phyloP scores from a whole-genome alignment of 2,113 vertebrate genomes.

The Ailurus styani region DNA sequence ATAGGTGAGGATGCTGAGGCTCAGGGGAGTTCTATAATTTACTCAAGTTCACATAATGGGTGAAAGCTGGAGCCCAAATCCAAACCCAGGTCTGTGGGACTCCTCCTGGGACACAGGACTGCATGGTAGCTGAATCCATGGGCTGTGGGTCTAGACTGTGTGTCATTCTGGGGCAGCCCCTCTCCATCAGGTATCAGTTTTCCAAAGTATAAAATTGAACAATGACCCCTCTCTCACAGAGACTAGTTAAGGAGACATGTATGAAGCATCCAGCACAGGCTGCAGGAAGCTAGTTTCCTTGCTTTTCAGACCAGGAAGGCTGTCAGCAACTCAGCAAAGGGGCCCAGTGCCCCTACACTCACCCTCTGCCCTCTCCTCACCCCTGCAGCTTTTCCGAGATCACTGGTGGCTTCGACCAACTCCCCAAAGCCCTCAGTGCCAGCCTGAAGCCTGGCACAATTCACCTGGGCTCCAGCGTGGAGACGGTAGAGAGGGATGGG shows the following conservation, averaged over 20 bases:
- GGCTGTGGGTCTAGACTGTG: neutral
- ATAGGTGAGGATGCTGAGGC: no score
- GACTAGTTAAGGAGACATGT: neutral
- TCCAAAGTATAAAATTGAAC: neutral
- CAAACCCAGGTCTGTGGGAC: neutral
- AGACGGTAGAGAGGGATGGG: neutral
- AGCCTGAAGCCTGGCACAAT: neutral
- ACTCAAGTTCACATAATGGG: neutral
- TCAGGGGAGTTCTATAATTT: neutral
- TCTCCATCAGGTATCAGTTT: neutral
- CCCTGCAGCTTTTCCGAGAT: slow-evolving; percentile 66
- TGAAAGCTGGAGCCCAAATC: neutral
- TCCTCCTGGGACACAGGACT: neutral
- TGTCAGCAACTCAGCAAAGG: neutral
- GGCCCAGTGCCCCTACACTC: rapidly evolving
- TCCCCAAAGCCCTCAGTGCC: slow-evolving; percentile 51
- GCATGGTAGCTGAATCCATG: neutral
- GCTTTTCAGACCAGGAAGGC: neutral
- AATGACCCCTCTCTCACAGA: neutral
- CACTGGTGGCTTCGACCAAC: slow-evolving; percentile 67
- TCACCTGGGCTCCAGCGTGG: neutral
- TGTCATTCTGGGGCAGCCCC: neutral
- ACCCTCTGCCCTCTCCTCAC: neutral
- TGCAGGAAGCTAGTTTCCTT: neutral
- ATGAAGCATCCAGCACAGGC: neutral